These are phyloP conservation scores for Drosophila kohkoa DNA, from an alignment of 1,140 invertebrate species.

Conservation along the genomic window DNA sequence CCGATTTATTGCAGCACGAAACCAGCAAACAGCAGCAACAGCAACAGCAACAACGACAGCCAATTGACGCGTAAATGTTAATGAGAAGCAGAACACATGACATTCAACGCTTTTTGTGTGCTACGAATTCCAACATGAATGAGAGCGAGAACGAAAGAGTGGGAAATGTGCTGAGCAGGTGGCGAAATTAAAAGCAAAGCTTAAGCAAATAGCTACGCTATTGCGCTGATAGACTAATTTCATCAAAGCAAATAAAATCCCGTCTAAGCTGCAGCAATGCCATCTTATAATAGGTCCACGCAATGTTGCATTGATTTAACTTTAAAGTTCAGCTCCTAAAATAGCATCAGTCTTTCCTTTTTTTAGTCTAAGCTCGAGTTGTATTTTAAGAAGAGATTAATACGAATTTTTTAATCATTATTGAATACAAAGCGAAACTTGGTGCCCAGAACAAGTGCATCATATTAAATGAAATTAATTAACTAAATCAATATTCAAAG, in stretches of 20 bases:
- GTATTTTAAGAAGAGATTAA: background rate
- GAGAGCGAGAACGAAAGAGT: background rate
- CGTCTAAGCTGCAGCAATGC: slow-evolving; percentile 6
- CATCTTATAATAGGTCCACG: slow-evolving; percentile 11
- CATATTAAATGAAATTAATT: no score
- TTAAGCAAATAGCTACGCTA: background rate
- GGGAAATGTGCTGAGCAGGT: background rate
- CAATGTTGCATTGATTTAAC: background rate
- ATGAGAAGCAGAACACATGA: slow-evolving; percentile 36
- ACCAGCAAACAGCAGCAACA: background rate
- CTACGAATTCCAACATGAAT: background rate
- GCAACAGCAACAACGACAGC: background rate
- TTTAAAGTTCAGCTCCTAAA: background rate
- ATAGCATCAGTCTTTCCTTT: background rate
- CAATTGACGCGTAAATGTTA: slow-evolving; percentile 1
- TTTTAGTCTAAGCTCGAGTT: no score
- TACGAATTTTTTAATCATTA: background rate
- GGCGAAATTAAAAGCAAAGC: background rate
- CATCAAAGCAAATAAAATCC: slow-evolving; percentile 3
- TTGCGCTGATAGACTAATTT: slow-evolving; percentile 19
- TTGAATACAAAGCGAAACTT: no score
- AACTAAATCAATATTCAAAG: no score
- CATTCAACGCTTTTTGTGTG: background rate
- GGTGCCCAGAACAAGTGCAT: no score
- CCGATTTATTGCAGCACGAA: slow-evolving; percentile 6